Evolutionary conservation across 2,797 vertebrate species (phyloP).

Genomic region (Mormyrops attenuatus): DNA sequence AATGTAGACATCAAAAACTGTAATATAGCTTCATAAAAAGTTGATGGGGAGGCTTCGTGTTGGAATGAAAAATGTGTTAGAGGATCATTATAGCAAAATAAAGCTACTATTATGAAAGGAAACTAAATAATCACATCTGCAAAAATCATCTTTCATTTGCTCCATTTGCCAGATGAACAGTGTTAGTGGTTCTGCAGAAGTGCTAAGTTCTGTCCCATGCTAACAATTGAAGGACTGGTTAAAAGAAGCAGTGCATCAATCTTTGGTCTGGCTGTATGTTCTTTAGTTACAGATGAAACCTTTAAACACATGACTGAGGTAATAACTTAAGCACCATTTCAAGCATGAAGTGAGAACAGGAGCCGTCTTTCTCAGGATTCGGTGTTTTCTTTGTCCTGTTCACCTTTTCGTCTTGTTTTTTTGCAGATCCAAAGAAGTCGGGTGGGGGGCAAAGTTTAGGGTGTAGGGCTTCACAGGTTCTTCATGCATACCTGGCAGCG

Average conservation of each 20-base stretch:
- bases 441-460: background rate
- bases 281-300: slow-evolving; percentile 37
- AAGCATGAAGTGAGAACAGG: slow-evolving; percentile 46
- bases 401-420: slow-evolving; percentile 19
- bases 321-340: slow-evolving; percentile 94
- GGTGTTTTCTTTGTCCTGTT: slow-evolving; percentile 32
- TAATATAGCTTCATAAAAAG: background rate
- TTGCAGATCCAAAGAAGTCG: slow-evolving; percentile 31
- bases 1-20: background rate
- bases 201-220: slow-evolving; percentile 24
- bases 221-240: slow-evolving; percentile 13
- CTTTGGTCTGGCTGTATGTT: slow-evolving; percentile 69
- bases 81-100: background rate
- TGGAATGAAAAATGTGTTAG: background rate
- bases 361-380: slow-evolving; percentile 33
- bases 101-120: background rate
- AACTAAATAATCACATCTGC: background rate
- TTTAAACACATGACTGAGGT: slow-evolving; percentile 69
- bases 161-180: slow-evolving; percentile 34
- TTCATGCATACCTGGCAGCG: slow-evolving; percentile 99
- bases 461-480: slow-evolving; percentile 72
- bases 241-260: slow-evolving; percentile 49
- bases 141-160: slow-evolving; percentile 6
- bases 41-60: background rate
- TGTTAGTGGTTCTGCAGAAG: slow-evolving; percentile 52